Percentiles rank a stretch among this genome's conserved stretches.
phyloP scores from a whole-genome alignment of 1,140 invertebrate species.

The Cataglyphis hispanica region DNA sequence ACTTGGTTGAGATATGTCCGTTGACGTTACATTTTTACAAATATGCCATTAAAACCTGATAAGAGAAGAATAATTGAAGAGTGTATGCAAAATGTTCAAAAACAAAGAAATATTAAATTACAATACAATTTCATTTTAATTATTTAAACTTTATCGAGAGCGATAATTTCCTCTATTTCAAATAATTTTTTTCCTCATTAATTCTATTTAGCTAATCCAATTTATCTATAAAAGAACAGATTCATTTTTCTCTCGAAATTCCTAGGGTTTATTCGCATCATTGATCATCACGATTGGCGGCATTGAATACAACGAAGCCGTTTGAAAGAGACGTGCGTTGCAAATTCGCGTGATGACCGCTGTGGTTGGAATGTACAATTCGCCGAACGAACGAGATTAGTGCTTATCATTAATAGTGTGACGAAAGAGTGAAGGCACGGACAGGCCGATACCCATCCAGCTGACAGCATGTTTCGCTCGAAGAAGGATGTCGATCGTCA shows the following conservation, averaged over 20 bases:
- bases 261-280: not conserved
- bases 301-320: conserved; percentile 49
- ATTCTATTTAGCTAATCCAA: too few relatives aligned
- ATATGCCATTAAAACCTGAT: too few relatives aligned
- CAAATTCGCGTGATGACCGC: conserved; percentile 41
- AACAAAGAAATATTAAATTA: too few relatives aligned
- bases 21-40: too few relatives aligned
- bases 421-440: not conserved
- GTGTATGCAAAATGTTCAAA: too few relatives aligned
- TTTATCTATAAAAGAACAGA: too few relatives aligned
- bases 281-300: conserved; percentile 9
- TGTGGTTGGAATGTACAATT: conserved; percentile 39
- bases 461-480: conserved; percentile 88
- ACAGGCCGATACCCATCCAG: not conserved
- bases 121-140: too few relatives aligned
- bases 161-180: too few relatives aligned
- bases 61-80: too few relatives aligned
- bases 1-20: too few relatives aligned
- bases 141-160: too few relatives aligned
- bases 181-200: too few relatives aligned
- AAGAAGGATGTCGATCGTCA: conserved; percentile 91
- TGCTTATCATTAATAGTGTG: not conserved
- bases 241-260: not conserved
- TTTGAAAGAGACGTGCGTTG: conserved; percentile 71
- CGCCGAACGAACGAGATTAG: conserved; percentile 15